A percentile compares a stretch with the other conserved stretches of the same genome.
These are phyloP conservation scores for Musca domestica DNA, from an alignment of 1,140 invertebrate species.

Conservation along the genomic window DNA sequence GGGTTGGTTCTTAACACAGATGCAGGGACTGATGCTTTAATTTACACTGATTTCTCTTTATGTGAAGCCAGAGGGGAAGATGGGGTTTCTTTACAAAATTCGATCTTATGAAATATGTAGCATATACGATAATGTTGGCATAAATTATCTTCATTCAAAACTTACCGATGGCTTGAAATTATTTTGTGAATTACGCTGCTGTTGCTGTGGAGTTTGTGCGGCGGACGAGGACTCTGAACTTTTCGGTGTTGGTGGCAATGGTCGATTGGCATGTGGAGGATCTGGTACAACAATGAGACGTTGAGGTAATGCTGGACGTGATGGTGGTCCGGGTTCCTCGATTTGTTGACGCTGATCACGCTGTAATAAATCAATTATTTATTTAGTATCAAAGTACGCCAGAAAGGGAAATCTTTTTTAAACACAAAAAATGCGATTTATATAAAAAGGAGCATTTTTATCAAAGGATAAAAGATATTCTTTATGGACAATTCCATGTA, in stretches of 20 bases:
- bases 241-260: slow-evolving; percentile 80
- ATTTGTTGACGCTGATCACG: slow-evolving; percentile 57
- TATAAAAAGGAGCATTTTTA: background rate
- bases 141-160: slow-evolving; percentile 25
- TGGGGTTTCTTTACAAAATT: background rate
- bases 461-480: too few relatives aligned
- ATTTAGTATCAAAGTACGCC: background rate
- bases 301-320: slow-evolving; percentile 81
- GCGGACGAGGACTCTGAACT: slow-evolving; percentile 52
- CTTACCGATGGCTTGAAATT: slow-evolving; percentile 82
- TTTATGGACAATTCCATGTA: too few relatives aligned
- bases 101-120: background rate
- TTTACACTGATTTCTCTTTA: background rate
- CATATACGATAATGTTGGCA: background rate
- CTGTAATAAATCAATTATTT: slow-evolving; percentile 13
- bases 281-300: slow-evolving; percentile 79
- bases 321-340: slow-evolving; percentile 77
- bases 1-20: too few relatives aligned
- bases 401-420: background rate
- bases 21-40: background rate
- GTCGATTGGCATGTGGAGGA: slow-evolving; percentile 63
- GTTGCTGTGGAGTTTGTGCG: slow-evolving; percentile 62
- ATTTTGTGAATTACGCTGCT: slow-evolving; percentile 73
- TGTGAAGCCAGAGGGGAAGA: background rate
- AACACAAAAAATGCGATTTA: too few relatives aligned